Percentiles rank a stretch among this genome's conserved stretches.
Conservation (phyloP, 2,113 vertebrate genomes). For the Sinocyclocheilus maitianheensis region DNA sequence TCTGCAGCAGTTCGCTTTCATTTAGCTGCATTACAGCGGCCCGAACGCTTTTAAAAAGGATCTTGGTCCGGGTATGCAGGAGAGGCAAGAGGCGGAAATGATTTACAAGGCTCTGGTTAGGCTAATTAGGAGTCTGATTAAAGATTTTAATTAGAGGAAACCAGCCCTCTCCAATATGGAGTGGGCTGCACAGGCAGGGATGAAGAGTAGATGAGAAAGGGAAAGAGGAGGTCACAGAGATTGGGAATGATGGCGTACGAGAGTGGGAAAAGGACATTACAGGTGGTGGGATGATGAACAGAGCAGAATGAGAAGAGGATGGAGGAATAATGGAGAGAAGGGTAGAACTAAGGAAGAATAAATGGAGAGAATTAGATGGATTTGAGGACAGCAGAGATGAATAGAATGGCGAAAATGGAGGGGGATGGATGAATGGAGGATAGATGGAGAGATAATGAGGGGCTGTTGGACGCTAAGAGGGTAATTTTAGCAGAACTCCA, state of each 20-base stretch:
- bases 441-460: slow-evolving; percentile 35
- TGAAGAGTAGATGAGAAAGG: slow-evolving; percentile 48
- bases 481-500: slow-evolving; percentile 28
- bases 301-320: slow-evolving; percentile 21
- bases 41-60: slow-evolving; percentile 72
- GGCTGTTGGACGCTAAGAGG: slow-evolving; percentile 38
- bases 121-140: slow-evolving; percentile 82
- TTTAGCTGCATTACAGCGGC: slow-evolving; percentile 50
- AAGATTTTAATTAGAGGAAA: slow-evolving; percentile 80
- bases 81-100: slow-evolving; percentile 70
- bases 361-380: neutral
- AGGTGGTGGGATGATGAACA: slow-evolving; percentile 5
- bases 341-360: slow-evolving; percentile 5
- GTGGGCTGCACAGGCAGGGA: slow-evolving; percentile 68
- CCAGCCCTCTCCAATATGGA: slow-evolving; percentile 73
- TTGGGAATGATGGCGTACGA: neutral
- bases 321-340: slow-evolving; percentile 12
- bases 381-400: slow-evolving; percentile 16
- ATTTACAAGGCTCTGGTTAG: slow-evolving; percentile 80
- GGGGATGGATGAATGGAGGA: slow-evolving; percentile 23
- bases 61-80: slow-evolving; percentile 67
- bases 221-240: slow-evolving; percentile 1
- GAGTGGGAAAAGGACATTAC: slow-evolving; percentile 6
- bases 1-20: slow-evolving; percentile 33
- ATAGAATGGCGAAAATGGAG: neutral